These are phyloP conservation scores for Julus scanicus DNA, from an alignment of 2,888 invertebrate genomes.

Conservation along the genomic window DNA sequence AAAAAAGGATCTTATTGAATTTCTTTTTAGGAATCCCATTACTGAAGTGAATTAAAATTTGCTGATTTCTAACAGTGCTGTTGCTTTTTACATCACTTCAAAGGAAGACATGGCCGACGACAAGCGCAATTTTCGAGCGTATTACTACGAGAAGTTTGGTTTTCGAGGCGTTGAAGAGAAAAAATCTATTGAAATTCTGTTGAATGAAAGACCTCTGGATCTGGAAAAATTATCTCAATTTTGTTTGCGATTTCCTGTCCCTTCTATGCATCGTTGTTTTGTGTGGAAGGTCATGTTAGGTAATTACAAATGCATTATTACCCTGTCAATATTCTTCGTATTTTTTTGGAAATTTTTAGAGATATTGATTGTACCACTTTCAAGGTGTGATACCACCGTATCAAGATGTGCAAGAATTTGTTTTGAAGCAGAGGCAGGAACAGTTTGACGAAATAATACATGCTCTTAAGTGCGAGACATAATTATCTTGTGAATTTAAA, in stretches of 20 bases:
- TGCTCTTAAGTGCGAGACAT: constrained; percentile 70
- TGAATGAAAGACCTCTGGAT: constrained; percentile 86
- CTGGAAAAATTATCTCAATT: constrained; percentile 84
- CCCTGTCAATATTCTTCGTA: constrained; percentile 8
- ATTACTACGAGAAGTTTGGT: constrained; percentile 75
- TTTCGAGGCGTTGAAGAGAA: constrained; percentile 84
- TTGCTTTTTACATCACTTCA: background rate
- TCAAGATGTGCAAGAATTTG: constrained; percentile 79
- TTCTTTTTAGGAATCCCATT: background rate
- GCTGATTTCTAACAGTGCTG: background rate
- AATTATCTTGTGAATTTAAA: background rate
- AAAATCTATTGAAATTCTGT: constrained; percentile 86
- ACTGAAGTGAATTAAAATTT: background rate
- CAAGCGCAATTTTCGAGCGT: constrained; percentile 67
- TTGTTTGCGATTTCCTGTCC: constrained; percentile 84
- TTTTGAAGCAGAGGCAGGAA: constrained; percentile 77
- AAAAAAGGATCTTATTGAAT: background rate
- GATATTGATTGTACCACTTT: constrained; percentile 38
- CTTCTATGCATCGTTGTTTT: constrained; percentile 80
- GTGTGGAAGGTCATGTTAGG: constrained; percentile 89
- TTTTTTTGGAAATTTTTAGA: background rate
- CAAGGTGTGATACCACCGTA: constrained; percentile 82
- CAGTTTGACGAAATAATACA: constrained; percentile 79
- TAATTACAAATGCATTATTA: constrained; percentile 63
- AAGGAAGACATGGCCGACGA: constrained; percentile 47